Conservation (phyloP, 2,797 vertebrate genomes). For the Enteromius unitaeniatus region DNA sequence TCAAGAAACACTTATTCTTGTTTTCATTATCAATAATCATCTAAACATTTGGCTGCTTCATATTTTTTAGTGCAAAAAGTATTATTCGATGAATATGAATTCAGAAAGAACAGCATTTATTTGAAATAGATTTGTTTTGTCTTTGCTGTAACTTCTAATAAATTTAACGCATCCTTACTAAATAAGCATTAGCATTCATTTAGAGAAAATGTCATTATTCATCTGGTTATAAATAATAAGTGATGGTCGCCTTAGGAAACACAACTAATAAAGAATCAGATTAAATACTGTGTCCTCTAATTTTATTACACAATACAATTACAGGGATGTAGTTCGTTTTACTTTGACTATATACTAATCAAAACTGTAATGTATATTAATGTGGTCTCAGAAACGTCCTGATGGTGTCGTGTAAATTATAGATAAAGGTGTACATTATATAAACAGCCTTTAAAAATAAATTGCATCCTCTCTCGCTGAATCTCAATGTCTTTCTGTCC, state of each 20-base stretch:
- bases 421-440: neutral
- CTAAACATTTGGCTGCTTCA: neutral
- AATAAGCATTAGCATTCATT: neutral
- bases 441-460: slow-evolving; percentile 13
- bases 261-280: neutral
- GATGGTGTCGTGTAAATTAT: neutral
- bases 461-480: neutral
- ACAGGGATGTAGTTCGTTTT: neutral
- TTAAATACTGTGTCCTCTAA: neutral
- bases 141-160: neutral
- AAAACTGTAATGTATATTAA: neutral
- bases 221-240: neutral
- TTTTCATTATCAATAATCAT: neutral
- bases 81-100: neutral
- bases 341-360: neutral
- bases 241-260: neutral
- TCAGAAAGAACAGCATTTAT: neutral
- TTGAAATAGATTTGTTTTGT: no score
- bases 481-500: neutral
- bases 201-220: neutral
- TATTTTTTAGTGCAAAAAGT: neutral
- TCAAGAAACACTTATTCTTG: neutral
- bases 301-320: neutral
- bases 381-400: neutral
- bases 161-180: neutral